Evolutionary conservation across 2,113 vertebrate species (phyloP).

Genomic region (Acinonyx jubatus): DNA sequence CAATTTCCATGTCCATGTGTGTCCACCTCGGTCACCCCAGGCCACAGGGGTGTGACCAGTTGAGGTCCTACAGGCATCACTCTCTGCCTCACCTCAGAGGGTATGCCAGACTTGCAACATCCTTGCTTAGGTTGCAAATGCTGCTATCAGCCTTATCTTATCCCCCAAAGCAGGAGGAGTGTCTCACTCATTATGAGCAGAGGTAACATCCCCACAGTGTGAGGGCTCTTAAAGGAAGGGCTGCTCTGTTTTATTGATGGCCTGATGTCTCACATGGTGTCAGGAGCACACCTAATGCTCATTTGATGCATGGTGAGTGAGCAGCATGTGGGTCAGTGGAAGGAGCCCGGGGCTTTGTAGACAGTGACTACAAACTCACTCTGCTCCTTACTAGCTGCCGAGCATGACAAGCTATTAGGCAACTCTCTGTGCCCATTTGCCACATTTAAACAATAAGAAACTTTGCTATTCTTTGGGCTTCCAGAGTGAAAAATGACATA

Average conservation of each 20-base stretch:
- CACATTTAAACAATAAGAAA: background rate
- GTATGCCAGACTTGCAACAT: background rate
- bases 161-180: background rate
- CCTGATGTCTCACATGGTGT: background rate
- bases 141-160: background rate
- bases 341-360: background rate
- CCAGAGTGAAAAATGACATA: background rate
- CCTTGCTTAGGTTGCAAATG: rapidly evolving
- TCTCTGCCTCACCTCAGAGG: background rate
- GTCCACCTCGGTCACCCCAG: background rate
- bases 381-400: background rate
- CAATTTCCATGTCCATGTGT: background rate
- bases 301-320: rapidly evolving
- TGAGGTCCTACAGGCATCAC: too few relatives aligned
- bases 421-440: background rate
- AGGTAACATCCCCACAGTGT: too few relatives aligned
- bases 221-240: background rate
- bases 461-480: background rate
- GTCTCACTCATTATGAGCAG: background rate
- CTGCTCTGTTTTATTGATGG: too few relatives aligned
- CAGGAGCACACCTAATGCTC: background rate
- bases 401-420: background rate
- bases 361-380: background rate
- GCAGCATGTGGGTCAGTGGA: too few relatives aligned
- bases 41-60: background rate